phyloP scores from a whole-genome alignment of 2,888 invertebrate genomes.

The Willowsia nigromaculata region DNA sequence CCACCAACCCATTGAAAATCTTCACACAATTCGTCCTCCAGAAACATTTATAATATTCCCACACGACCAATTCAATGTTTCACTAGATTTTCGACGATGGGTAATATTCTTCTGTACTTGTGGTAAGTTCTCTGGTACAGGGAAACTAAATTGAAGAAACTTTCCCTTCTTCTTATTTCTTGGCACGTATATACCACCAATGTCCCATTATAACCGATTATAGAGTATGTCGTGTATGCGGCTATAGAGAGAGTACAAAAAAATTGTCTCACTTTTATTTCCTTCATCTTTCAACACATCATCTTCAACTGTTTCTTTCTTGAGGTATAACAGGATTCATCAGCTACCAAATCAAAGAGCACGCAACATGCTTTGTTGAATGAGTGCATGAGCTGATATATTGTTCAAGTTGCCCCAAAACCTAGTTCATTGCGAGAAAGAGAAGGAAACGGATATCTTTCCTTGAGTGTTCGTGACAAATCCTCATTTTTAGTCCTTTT shows the following conservation, averaged over 20 bases:
- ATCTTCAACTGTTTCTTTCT: background rate
- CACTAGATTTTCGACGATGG: background rate
- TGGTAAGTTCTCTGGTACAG: background rate
- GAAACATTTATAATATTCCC: constrained; percentile 50
- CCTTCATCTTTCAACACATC: background rate
- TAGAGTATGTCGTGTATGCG: background rate
- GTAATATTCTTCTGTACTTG: background rate
- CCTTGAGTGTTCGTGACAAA: no score
- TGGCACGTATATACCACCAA: background rate
- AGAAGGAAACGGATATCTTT: background rate
- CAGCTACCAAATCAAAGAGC: no score
- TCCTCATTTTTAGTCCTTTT: background rate
- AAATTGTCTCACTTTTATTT: background rate
- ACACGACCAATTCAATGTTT: constrained; percentile 52
- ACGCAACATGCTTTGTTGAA: no score
- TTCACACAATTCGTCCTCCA: constrained; percentile 1
- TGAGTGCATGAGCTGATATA: no score
- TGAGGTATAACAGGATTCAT: no score
- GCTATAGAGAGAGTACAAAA: background rate
- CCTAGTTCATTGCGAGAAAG: background rate
- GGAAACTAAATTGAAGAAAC: background rate
- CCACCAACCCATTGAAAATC: constrained; percentile 41
- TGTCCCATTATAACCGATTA: background rate
- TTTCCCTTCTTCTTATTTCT: background rate
- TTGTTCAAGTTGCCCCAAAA: background rate